A percentile compares a stretch with the other conserved stretches of the same genome.
Evolutionary conservation across 2,888 invertebrate species (phyloP).

Genomic region (Zaprionus bogoriensis): DNA sequence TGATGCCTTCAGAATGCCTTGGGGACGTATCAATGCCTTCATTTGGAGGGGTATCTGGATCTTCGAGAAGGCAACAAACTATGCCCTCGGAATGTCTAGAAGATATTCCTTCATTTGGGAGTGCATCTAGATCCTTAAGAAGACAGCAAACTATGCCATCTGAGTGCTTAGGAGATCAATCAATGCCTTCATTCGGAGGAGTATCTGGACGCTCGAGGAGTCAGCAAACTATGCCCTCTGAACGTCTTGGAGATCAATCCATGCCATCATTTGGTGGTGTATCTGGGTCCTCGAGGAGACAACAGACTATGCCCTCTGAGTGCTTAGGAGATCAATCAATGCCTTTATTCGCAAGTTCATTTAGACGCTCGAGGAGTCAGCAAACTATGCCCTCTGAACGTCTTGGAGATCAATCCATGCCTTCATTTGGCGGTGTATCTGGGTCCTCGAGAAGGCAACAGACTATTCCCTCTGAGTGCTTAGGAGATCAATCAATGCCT

Average conservation of each 20-base stretch:
- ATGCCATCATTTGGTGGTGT: constrained; percentile 11
- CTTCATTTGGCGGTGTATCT: not conserved
- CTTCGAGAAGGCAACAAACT: constrained; percentile 3
- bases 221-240: not conserved
- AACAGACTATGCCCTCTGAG: not conserved
- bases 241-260: constrained; percentile 8
- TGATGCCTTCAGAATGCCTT: too few relatives aligned
- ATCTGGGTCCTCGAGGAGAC: not conserved
- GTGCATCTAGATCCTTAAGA: not conserved
- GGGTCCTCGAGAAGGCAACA: constrained; percentile 2
- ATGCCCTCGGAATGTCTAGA: constrained; percentile 9
- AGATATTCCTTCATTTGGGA: constrained; percentile 14
- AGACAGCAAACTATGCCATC: not conserved
- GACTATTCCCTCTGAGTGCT: not conserved
- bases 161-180: too few relatives aligned
- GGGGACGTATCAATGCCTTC: constrained; percentile 14
- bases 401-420: too few relatives aligned
- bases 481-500: constrained; percentile 14
- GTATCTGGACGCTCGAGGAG: not conserved
- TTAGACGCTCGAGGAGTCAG: not conserved
- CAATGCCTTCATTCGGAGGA: constrained; percentile 8
- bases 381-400: not conserved
- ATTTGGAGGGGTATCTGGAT: not conserved
- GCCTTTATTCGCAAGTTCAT: constrained; percentile 9
- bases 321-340: constrained; percentile 12